Evolutionary conservation across 30 jellyfish, hydroid and myxozoan genomes (phyloP), one percentile per base, ranked within the genome.

Genomic region (Clytia hemisphaerica): DNA sequence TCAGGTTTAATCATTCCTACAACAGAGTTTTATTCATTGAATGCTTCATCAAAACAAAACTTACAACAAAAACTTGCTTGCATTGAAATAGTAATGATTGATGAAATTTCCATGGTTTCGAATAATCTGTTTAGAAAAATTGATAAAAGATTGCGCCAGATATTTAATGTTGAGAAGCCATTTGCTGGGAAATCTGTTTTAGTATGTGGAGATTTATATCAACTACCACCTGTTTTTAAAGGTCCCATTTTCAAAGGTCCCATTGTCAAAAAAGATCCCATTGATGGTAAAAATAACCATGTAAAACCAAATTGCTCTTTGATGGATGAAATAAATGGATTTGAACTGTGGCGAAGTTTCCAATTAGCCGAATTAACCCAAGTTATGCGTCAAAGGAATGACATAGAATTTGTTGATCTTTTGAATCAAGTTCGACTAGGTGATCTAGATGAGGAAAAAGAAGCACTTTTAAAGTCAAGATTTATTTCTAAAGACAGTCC

Each of bases 101-200:
- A 49, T 49, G 64, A 49, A 49, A 49, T 49, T 49, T 49, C 64
- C 25, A 49, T 49, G 64, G 64, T 49, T 28, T 49, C 64, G 6
- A 49, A 49, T 49, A 5, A n/a, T 49, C 64, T 49, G 9, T 34
- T 49, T 18, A n/a, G 32, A n/a, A n/a, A n/a, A n/a, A n/a, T n/a
- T n/a, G n/a, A n/a, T n/a, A n/a, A n/a, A n/a, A n/a, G n/a, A n/a
- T n/a, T 49, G 25, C 6, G 9, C 19, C 32, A 49, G 25, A 49
- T 49, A n/a, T 49, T 49, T 49, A 49, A 6, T 34, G 25, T 6
- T n/a, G 64, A 49, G 22, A 49, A n/a, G 22, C 64, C 64, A 49
- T 49, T 49, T 49, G n/a, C n/a, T n/a, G n/a, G n/a, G n/a, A n/a
- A n/a, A n/a, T n/a, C n/a, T n/a, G n/a, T n/a, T n/a, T n/a, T 49